Evolutionary conservation across 1,140 invertebrate species (phyloP).

Genomic region (Brachionus rubens): DNA sequence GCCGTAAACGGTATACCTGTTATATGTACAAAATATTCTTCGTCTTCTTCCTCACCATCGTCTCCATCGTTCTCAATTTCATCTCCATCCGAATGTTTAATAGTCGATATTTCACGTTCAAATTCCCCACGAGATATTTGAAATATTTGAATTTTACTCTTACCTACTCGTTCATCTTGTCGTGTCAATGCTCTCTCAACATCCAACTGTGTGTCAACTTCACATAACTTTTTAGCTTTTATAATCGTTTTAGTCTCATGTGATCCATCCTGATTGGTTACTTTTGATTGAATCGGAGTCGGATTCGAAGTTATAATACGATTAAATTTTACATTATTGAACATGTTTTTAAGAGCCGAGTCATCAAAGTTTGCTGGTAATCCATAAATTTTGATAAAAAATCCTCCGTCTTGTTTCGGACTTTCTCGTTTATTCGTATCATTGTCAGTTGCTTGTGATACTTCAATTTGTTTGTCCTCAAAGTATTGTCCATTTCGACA

Average conservation of each 20-base stretch:
- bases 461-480: conserved; percentile 51
- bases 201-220: conserved; percentile 31
- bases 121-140: conserved; percentile 13
- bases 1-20: not conserved
- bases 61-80: not conserved
- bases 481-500: conserved; percentile 60
- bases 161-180: conserved; percentile 33
- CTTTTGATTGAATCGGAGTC: conserved; percentile 17
- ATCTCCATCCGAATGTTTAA: not conserved
- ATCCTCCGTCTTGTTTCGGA: not conserved
- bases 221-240: conserved; percentile 42
- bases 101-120: not conserved
- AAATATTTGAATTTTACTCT: conserved; percentile 39
- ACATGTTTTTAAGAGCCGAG: conserved; percentile 18
- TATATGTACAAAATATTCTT: not conserved
- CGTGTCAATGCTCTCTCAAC: conserved; percentile 16
- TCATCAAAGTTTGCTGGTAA: conserved; percentile 21
- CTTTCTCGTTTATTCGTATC: not conserved
- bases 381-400: conserved; percentile 39
- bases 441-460: conserved; percentile 48
- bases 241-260: conserved; percentile 10
- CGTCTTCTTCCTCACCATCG: not conserved
- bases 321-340: conserved; percentile 33
- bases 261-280: not conserved
- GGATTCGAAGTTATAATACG: conserved; percentile 5